Evolutionary conservation across 2,113 vertebrate species (phyloP), one percentile per base, ranked within the genome.

Genomic region (Speoplatyrhinus poulsoni): DNA sequence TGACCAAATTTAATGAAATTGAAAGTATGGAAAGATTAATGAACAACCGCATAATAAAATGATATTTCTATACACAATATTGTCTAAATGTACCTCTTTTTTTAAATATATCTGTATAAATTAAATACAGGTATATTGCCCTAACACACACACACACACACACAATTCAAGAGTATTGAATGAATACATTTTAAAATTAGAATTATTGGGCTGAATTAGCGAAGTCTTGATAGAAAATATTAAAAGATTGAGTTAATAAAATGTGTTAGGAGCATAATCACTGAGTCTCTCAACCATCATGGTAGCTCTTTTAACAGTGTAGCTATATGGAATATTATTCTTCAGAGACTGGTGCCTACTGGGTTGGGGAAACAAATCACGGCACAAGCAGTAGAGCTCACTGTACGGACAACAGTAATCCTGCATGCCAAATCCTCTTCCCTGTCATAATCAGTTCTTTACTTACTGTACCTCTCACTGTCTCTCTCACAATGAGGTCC

Each of bases 181-280:
- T 62, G 19, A 49, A 74, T 57, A n/a, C n/a, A 61, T 54, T 60
- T 60, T 49, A 79, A 17, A 71, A 61, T 73, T 60, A 47, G 65
- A 67, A 84, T 62, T 1, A 71, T 65, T 47, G 68, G 60, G 64
- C 41, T 67, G 15, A 12, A 63, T 16, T 61, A 56, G 67, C 54
- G 26, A 19, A 19, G 47, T 16, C 55, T 56, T 10, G 46, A 66
- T 48, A 59, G 36, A 73, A 26, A 77, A 55, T n/a, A 52, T 6
- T 16, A 53, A 15, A 53, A 53, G 12, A 53, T n/a, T 48, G 9
- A 16, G 46, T 69, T n/a, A 11, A 6, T 59, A 13, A 12, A 16
- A 52, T 32, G 16, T 41, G 36, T 41, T 41, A 41, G 36, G 36
- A 5, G 36, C 6, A 5, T 41, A 41, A 41, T 41, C 36, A 41